Evolutionary conservation across 2,113 vertebrate genomes (phyloP).

Genomic region (Clarias gariepinus): DNA sequence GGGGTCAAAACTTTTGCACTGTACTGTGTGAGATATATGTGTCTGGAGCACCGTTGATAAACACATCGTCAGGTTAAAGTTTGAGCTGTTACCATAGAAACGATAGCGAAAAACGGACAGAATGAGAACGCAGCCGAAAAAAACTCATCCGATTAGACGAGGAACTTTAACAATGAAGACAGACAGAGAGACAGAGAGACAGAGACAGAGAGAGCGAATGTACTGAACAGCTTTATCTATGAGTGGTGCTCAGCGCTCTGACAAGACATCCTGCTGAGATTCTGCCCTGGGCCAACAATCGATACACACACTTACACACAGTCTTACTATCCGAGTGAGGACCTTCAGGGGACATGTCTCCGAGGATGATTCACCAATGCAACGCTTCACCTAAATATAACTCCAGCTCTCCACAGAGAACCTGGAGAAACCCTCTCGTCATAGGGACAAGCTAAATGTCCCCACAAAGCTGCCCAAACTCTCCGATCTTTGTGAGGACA

Average conservation of each 20-base stretch:
- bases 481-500: background rate
- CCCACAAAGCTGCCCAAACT: background rate
- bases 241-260: slow-evolving; percentile 16
- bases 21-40: too few relatives aligned
- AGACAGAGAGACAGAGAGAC: background rate
- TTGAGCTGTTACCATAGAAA: background rate
- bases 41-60: background rate
- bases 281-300: slow-evolving; percentile 14
- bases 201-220: background rate
- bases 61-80: background rate
- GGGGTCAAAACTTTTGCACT: too few relatives aligned
- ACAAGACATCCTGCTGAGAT: slow-evolving; percentile 32
- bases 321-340: background rate
- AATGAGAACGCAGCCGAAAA: background rate
- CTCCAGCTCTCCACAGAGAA: too few relatives aligned
- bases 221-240: slow-evolving; percentile 37
- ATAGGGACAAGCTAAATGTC: background rate
- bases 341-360: background rate
- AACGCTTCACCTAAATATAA: too few relatives aligned
- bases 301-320: slow-evolving; percentile 6
- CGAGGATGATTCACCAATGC: too few relatives aligned
- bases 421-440: background rate
- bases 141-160: background rate
- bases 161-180: background rate
- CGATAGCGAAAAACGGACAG: background rate